Base-by-base conservation (phyloP, 1,140 invertebrate species). In the Phortica variegata region DNA sequence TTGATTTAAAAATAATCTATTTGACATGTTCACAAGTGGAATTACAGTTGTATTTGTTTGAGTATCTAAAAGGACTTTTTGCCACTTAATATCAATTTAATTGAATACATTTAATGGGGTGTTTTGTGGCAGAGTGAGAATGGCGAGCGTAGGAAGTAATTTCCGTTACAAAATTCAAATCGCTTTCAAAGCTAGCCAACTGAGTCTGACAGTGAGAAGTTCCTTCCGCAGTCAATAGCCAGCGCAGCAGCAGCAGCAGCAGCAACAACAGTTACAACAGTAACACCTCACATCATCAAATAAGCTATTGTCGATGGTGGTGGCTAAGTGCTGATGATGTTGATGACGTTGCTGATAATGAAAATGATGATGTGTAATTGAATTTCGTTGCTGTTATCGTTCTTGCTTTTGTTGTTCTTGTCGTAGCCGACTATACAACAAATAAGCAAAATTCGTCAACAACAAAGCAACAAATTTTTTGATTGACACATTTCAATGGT, bases 401-500 rank as follows among this genome's bases (percentile, higher is more conserved):
- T 17, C 12, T 4, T 15, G 12, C 33, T 34, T 15, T 34, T 15
- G 10, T 4, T 6, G 33, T n/a, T 15, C 12, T 15, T 34, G 33
- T 10, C 33, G 26, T 34, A 18, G 8, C 15, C 33, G 50, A 47
- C 41, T 43, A 38, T 44, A 20, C 56, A 56, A 45, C 56, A 4
- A 10, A 10, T 15, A n/a, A n/a, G 33, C 33, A 10, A 10, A 34
- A 34, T 15, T 34, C 33, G 10, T 15, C 33, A 3, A 8, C 18
- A 38, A 13, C 36, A 38, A 38, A 15, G 16, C 16, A 17, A 38
- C 12, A 18, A 16, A 16, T 19, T 12, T 66, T 60, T 68, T 34
- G 63, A 66, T 66, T 68, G 63, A 68, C 63, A 57, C 49, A 49
- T 63, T 48, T 47, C 13, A 10, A 31, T 26, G 33, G 10, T 26